Evolutionary conservation across 2,797 vertebrate species (phyloP).

Genomic region (Rhynchotus rufescens): DNA sequence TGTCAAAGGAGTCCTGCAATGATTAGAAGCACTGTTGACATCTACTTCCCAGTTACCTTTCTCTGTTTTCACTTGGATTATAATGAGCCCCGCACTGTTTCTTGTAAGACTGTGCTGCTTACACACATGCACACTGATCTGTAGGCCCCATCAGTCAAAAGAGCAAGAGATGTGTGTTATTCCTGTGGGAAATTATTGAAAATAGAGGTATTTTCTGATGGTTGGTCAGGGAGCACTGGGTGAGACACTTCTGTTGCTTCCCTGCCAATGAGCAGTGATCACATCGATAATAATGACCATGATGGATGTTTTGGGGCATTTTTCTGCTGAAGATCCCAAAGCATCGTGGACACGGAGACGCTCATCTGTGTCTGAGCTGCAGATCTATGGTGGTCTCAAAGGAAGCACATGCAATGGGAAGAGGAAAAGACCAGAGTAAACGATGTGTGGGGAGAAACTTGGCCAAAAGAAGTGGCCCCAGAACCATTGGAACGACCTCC

Average conservation of each 20-base stretch:
- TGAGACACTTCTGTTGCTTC: slow-evolving; percentile 16
- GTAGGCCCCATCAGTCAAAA: background rate
- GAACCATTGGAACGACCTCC: accelerated
- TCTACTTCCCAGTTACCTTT: slow-evolving; percentile 64
- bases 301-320: background rate
- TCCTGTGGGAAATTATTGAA: background rate
- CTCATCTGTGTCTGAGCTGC: background rate
- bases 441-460: background rate
- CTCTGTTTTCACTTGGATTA: slow-evolving; percentile 56
- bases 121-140: background rate
- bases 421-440: background rate
- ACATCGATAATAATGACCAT: background rate
- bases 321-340: slow-evolving; percentile 1
- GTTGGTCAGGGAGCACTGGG: background rate
- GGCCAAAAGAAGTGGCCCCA: background rate
- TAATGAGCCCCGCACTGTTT: background rate
- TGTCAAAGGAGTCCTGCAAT: slow-evolving; percentile 19
- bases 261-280: background rate
- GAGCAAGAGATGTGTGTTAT: background rate
- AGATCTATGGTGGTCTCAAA: background rate
- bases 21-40: slow-evolving; percentile 57
- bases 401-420: background rate
- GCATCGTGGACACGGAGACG: background rate
- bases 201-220: background rate
- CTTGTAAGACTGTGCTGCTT: accelerated